These are phyloP conservation scores for Rhegmatorhina hoffmannsi DNA, from an alignment of 2,113 vertebrate genomes.

Conservation along the genomic window DNA sequence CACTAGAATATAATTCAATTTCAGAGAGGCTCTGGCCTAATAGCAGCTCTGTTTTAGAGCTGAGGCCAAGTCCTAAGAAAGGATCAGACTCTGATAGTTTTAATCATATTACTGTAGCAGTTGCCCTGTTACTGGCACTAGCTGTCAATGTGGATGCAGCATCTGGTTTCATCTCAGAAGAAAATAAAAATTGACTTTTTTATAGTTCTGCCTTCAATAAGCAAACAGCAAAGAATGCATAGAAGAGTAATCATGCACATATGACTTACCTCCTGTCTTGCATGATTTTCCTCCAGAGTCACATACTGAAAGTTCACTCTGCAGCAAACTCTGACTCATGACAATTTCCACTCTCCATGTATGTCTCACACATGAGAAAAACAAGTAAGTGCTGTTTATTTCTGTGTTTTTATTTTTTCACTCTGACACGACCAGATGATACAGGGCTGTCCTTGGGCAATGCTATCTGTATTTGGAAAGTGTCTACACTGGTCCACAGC, in stretches of 20 bases:
- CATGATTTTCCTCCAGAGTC: not conserved
- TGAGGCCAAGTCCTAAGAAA: not conserved
- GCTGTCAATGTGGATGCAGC: not conserved
- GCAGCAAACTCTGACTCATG: not conserved
- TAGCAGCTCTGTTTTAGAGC: not conserved
- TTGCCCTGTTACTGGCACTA: not conserved
- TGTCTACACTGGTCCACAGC: not conserved
- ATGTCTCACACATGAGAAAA: not conserved
- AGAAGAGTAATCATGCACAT: not conserved
- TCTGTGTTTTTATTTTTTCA: not conserved
- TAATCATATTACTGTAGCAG: not conserved
- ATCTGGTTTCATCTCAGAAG: not conserved
- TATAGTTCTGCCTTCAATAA: not conserved
- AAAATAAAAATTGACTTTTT: not conserved
- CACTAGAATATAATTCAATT: not conserved
- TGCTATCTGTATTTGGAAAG: not conserved
- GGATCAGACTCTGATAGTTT: not conserved
- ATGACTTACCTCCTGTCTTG: not conserved
- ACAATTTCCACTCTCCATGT: not conserved
- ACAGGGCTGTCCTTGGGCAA: not conserved
- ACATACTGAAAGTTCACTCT: not conserved
- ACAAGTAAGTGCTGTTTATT: not conserved
- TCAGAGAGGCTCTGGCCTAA: not conserved
- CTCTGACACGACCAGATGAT: not conserved
- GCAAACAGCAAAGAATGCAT: not conserved